These are phyloP conservation scores for Zaprionus lineosus DNA, from an alignment of 2,888 invertebrate species.

Conservation along the genomic window DNA sequence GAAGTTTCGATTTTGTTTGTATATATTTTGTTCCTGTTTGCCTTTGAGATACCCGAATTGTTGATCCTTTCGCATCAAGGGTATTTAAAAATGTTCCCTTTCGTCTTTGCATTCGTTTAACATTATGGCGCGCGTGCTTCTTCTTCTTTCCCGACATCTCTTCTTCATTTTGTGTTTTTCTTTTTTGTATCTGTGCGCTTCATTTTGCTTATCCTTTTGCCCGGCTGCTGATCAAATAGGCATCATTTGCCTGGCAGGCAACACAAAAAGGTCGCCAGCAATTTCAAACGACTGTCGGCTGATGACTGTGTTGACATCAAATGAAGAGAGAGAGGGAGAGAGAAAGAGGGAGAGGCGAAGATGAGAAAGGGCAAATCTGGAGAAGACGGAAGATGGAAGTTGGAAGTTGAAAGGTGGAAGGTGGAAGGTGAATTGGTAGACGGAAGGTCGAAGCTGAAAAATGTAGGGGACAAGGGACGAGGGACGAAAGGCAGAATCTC, in stretches of 20 bases:
- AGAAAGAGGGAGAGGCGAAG: too few relatives aligned
- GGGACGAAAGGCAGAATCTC: constrained; percentile 32
- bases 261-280: constrained; percentile 71
- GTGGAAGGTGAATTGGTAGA: too few relatives aligned
- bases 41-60: not conserved
- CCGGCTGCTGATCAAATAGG: constrained; percentile 74
- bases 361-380: too few relatives aligned
- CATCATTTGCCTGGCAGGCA: constrained; percentile 74
- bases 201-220: constrained; percentile 74
- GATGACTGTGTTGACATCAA: constrained; percentile 77
- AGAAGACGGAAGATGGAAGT: too few relatives aligned
- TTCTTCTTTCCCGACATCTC: constrained; percentile 17
- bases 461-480: not conserved
- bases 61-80: constrained; percentile 6
- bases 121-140: constrained; percentile 42
- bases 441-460: too few relatives aligned
- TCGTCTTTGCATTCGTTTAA: constrained; percentile 53
- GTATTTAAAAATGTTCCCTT: constrained; percentile 28
- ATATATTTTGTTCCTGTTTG: not conserved
- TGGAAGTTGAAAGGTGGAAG: too few relatives aligned
- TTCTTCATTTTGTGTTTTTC: constrained; percentile 24
- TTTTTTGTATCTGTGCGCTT: constrained; percentile 43
- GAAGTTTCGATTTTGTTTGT: too few relatives aligned
- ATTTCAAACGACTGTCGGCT: constrained; percentile 75
- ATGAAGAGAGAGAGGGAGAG: constrained; percentile 6